Conservation (phyloP, 2,888 invertebrate species). For the Clitarchus hookeri region DNA sequence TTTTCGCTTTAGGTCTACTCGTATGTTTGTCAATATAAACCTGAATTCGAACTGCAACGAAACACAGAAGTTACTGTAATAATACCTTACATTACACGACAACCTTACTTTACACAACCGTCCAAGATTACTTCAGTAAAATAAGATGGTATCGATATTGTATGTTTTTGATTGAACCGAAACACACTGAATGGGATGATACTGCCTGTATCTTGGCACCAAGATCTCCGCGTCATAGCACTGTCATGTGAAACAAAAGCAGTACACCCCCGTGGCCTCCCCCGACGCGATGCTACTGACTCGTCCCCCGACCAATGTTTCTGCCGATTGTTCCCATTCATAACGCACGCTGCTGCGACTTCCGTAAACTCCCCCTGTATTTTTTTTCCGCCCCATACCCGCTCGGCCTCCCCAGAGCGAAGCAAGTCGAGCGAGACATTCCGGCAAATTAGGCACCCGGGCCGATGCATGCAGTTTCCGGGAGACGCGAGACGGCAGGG, state of each 20-base stretch:
- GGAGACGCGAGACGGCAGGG: constrained; percentile 36
- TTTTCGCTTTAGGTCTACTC: too few relatives aligned
- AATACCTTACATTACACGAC: too few relatives aligned
- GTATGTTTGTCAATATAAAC: too few relatives aligned
- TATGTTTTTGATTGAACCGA: too few relatives aligned
- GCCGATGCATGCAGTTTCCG: constrained; percentile 37
- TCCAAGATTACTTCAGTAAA: too few relatives aligned
- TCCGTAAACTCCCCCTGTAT: background rate
- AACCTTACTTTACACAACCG: too few relatives aligned
- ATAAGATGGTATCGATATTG: too few relatives aligned
- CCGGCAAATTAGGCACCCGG: constrained; percentile 44
- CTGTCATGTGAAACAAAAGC: background rate
- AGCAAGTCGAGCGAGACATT: constrained; percentile 38
- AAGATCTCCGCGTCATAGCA: background rate
- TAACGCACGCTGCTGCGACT: constrained; percentile 23
- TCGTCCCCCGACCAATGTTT: background rate
- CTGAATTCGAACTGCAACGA: too few relatives aligned
- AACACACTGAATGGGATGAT: too few relatives aligned
- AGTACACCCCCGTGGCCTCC: background rate
- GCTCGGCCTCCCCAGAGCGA: background rate
- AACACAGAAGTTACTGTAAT: too few relatives aligned
- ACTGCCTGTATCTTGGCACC: too few relatives aligned
- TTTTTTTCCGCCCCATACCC: background rate
- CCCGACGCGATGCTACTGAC: background rate
- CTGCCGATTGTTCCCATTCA: constrained; percentile 17